phyloP scores from a whole-genome alignment of 2,113 vertebrate species.

The Struthidea cinerea region DNA sequence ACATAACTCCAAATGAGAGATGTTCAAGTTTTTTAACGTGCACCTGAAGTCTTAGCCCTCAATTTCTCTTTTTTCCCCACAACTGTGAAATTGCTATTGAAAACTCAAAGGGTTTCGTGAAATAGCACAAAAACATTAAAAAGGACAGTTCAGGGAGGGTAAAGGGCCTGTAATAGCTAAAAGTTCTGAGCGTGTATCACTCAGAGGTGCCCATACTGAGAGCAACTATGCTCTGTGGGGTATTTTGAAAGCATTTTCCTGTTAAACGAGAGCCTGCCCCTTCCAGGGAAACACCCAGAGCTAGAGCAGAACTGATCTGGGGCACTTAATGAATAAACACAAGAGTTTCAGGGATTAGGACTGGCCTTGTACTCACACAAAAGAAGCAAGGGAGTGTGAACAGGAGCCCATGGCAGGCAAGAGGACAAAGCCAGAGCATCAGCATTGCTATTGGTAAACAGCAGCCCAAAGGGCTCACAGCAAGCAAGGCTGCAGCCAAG shows the following conservation, averaged over 20 bases:
- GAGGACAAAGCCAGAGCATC: background rate
- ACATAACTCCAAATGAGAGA: background rate
- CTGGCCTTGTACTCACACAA: background rate
- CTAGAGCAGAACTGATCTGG: background rate
- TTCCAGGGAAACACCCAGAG: background rate
- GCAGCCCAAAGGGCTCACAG: background rate
- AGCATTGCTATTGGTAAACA: background rate
- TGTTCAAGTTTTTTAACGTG: background rate
- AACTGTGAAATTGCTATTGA: background rate
- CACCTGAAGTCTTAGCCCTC: background rate
- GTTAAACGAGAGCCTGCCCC: background rate
- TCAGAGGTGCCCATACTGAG: background rate
- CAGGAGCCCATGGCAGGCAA: background rate
- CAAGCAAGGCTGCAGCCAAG: background rate
- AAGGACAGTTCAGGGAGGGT: background rate
- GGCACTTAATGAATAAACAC: background rate
- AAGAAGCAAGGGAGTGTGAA: background rate
- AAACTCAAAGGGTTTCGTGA: background rate
- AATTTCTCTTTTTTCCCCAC: accelerated
- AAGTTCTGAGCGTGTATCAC: background rate
- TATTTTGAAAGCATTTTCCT: background rate
- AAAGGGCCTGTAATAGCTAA: background rate
- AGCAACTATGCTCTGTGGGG: background rate
- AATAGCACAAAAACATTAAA: background rate
- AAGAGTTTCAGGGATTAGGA: background rate